Base-by-base conservation (phyloP, 1,140 invertebrate species). In the Pogonomyrmex californicus region DNA sequence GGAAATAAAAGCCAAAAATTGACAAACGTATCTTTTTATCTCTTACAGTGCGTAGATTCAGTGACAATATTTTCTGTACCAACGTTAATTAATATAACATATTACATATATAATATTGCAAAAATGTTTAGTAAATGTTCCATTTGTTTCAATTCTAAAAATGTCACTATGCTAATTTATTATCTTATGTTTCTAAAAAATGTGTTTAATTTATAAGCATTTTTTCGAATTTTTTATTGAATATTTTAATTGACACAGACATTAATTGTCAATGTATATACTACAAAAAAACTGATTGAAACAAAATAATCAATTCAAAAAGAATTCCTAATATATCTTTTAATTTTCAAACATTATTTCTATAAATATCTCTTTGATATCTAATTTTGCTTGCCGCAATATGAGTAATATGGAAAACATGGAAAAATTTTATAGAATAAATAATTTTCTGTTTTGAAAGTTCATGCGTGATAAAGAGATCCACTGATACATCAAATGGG, bases 21-120 rank as follows among this genome's bases (percentile, higher is more conserved):
- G 68, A 75, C 41, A 41, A 83, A 75, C 41, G 66, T 60, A 54
- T 60, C 41, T 60, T 49, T 75, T 83, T 73, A 36, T 17, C 51
- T 47, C 33, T 17, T 12, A 12, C 30, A 49, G 23, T 23, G 23
- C 23, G 23, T 23, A 23, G 23, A 23, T 23, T 66, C 12, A n/a
- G 56, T n/a, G 6, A 66, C 12, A 49, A 2, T 41, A 30, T 51
- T 65, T 7, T 30, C 38, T 14, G 14, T 30, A 9, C n/a, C 1
- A 58, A n/a, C n/a, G 17, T 73, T 54, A 38, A 56, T 73, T 60
- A 12, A 6, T 49, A 63, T 7, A 4, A 49, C 36, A 63, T 33
- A 44, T 30, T 36, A 14, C 14, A 47, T 9, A 47, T 5, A 23
- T 23, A 23, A 23, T 30, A 7, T 7, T 10, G 23, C 23, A 38